These are phyloP conservation scores for Phytoseiulus persimilis DNA, from an alignment of 2,888 invertebrate species.

Conservation along the genomic window DNA sequence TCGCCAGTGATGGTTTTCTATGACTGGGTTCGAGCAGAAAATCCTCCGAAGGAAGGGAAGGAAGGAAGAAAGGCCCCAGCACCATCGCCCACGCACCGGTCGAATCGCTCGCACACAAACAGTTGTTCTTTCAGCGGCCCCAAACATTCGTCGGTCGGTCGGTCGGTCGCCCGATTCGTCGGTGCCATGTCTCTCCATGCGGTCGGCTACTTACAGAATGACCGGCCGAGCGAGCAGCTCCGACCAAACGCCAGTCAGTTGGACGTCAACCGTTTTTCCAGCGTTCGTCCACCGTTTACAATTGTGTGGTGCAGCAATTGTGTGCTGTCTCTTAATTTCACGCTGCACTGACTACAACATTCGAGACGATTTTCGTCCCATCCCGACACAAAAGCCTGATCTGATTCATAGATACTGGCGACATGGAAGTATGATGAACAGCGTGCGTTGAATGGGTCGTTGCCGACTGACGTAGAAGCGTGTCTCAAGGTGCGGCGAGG, in stretches of 20 bases:
- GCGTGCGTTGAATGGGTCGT: neutral
- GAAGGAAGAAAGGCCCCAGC: neutral
- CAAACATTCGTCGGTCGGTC: neutral
- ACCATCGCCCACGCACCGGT: neutral
- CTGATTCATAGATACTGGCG: neutral
- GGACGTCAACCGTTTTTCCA: conserved; percentile 5
- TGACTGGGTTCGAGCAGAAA: neutral
- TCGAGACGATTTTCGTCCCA: neutral
- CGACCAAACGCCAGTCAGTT: neutral
- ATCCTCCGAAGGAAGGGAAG: neutral
- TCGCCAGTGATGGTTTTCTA: neutral
- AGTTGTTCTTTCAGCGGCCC: neutral
- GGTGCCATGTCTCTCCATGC: neutral
- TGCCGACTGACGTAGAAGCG: neutral
- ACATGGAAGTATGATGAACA: neutral
- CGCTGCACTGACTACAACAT: conserved; percentile 5
- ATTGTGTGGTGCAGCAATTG: neutral
- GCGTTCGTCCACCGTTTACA: conserved; percentile 5
- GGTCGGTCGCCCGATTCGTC: neutral
- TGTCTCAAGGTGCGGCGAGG: no score
- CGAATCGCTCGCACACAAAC: neutral
- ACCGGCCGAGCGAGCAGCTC: neutral
- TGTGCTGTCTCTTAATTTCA: neutral
- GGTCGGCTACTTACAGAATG: neutral
- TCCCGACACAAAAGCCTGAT: neutral